Base-by-base conservation (phyloP, 2,113 vertebrate species). In the Actenoides lindsayi region DNA sequence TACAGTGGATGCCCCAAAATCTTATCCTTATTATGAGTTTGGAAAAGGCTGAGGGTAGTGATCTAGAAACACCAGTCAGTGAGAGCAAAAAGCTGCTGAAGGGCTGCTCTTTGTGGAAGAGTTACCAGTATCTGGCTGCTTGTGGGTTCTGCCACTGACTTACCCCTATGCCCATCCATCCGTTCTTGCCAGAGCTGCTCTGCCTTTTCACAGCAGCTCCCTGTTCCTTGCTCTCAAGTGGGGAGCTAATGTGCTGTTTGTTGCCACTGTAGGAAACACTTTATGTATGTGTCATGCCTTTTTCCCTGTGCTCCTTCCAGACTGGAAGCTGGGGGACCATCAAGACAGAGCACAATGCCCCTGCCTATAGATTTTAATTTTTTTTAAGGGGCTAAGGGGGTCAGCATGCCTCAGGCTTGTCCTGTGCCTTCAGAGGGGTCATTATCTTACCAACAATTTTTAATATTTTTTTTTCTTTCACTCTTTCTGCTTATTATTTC, bases 181-280 rank as follows among this genome's bases (percentile, higher is more conserved):
- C 31, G 0, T 13, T 51, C 56, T 53, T 59, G 23, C 51, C 3
- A 2, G 5, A 35, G 69, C 74, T 79, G 70, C 75, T 88, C 53
- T 23, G 39, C 12, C 33, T 57, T 21, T 20, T 44, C 77, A 5
- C 48, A 31, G 42, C 88, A 83, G 56, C 37, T 68, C 33, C 46
- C 53, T 1, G 1, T 4, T 71, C 70, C 63, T 56, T 1, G 0
- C 60, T 46, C 42, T 71, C 30, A 13, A 1, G 2, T 0, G 11
- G 33, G 78, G 17, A 37, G 5, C 50, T 20, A 5, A 18, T 0
- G 2, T 39, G n/a, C 76, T 42, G 14, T 17, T 80, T 57, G 80
- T 68, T 94, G 73, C 83, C n/a, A 0, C 2, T 16, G 31, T 5
- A 35, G 74, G 74, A 56, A 48, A 68, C 70, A 25, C 30, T 20